Conservation (phyloP, 2,113 vertebrate genomes). For the Vulpes ferrilata region DNA sequence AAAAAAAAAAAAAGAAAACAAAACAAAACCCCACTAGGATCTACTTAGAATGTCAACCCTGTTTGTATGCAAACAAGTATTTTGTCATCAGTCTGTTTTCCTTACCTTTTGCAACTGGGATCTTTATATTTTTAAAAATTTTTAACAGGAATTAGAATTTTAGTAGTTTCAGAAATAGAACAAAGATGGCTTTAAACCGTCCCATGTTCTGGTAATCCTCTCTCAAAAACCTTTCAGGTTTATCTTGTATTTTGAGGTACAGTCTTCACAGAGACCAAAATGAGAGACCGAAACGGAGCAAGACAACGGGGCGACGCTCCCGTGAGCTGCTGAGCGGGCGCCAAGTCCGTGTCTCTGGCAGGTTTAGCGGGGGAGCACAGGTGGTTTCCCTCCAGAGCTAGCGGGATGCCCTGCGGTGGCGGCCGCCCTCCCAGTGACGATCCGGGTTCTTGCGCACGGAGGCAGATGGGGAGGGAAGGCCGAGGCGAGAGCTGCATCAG, state of each 20-base stretch:
- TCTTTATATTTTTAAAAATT: background rate
- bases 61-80: background rate
- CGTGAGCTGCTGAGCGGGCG: background rate
- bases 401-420: no score
- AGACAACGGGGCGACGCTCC: no score
- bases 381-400: no score
- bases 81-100: background rate
- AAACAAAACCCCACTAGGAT: background rate
- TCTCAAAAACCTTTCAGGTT: background rate
- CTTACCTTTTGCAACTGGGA: no score
- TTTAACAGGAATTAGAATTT: slow-evolving; percentile 35
- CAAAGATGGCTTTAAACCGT: slow-evolving; percentile 6
- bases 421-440: no score
- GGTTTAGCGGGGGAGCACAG: background rate
- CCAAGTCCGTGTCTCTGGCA: background rate
- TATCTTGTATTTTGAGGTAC: background rate
- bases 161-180: slow-evolving; percentile 42
- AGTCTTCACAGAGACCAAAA: background rate
- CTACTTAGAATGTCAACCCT: background rate
- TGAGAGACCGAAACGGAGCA: background rate
- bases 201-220: background rate
- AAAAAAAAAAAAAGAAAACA: background rate
- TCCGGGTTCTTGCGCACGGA: no score
- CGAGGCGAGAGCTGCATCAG: background rate
- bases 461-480: background rate